Percentiles rank a stretch among this genome's conserved stretches.
These are phyloP conservation scores for Orthochromis indermauri DNA, from an alignment of 2,113 vertebrate species.

Conservation along the genomic window DNA sequence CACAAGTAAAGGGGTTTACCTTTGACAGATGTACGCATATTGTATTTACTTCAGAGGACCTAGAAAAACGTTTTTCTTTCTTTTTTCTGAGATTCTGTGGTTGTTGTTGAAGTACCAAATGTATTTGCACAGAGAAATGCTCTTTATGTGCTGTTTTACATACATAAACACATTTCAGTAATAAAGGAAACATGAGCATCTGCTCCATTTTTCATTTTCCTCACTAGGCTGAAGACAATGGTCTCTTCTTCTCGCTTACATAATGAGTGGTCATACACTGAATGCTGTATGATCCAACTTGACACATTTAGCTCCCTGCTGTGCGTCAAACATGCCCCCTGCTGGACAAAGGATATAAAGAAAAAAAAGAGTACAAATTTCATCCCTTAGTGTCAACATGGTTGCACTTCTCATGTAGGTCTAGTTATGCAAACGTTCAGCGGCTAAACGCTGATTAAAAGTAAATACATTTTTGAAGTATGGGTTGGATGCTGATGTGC, in stretches of 20 bases:
- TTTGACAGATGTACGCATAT: conserved; percentile 22
- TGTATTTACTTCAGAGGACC: conserved; percentile 58
- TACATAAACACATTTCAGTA: conserved; percentile 66
- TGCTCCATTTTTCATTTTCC: background rate
- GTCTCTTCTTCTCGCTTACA: background rate
- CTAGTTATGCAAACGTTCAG: conserved; percentile 5
- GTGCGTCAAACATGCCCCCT: conserved; percentile 57
- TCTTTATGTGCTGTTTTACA: conserved; percentile 66
- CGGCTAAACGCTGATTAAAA: conserved; percentile 33
- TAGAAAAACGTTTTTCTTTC: conserved; percentile 17
- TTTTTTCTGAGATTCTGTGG: conserved; percentile 50
- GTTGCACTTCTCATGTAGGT: conserved; percentile 5
- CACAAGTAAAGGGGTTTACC: conserved; percentile 30
- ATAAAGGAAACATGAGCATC: conserved; percentile 54
- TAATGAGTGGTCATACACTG: background rate
- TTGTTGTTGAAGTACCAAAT: conserved; percentile 60
- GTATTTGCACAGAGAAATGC: conserved; percentile 74
- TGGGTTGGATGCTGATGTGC: background rate
- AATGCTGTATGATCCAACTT: background rate
- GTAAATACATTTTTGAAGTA: conserved; percentile 13
- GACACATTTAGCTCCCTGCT: background rate
- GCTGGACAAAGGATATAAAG: background rate
- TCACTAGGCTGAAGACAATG: background rate
- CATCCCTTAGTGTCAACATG: background rate
- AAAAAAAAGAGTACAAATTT: background rate